Percentiles rank a stretch among this genome's conserved stretches.
These are phyloP conservation scores for Dermatemys mawii DNA, from an alignment of 2,113 vertebrate species.

Conservation along the genomic window DNA sequence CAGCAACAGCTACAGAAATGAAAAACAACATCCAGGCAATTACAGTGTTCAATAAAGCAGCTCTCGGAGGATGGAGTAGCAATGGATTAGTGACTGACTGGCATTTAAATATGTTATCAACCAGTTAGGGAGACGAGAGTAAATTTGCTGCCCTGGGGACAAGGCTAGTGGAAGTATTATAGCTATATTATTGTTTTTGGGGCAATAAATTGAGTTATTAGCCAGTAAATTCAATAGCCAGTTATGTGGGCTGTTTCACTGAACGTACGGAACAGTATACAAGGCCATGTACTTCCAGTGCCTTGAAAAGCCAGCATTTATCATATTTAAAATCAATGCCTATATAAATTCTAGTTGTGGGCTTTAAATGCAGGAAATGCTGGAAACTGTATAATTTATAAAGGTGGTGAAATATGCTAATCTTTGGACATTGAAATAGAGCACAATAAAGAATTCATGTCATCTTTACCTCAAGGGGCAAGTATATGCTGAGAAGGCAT, in stretches of 20 bases:
- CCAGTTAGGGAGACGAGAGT: slow-evolving; percentile 71
- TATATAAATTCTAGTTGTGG: background rate
- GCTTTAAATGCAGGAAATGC: slow-evolving; percentile 8
- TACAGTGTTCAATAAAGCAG: slow-evolving; percentile 82
- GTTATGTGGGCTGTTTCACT: slow-evolving; percentile 30
- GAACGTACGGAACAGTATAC: background rate
- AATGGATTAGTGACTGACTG: slow-evolving; percentile 80
- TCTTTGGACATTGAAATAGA: slow-evolving; percentile 47
- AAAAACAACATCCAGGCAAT: slow-evolving; percentile 84
- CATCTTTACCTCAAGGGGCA: slow-evolving; percentile 48
- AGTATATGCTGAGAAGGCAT: slow-evolving; percentile 17
- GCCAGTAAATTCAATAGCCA: slow-evolving; percentile 53
- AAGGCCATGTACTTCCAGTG: background rate
- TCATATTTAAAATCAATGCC: background rate
- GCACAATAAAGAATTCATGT: slow-evolving; percentile 58
- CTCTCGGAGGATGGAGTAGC: slow-evolving; percentile 76
- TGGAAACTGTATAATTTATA: slow-evolving; percentile 39
- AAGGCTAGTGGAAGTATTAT: slow-evolving; percentile 67
- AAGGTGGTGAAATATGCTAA: slow-evolving; percentile 25
- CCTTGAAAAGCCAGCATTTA: background rate
- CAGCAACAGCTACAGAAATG: slow-evolving; percentile 84
- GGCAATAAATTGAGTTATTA: slow-evolving; percentile 79
- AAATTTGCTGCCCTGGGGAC: slow-evolving; percentile 66
- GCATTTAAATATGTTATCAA: slow-evolving; percentile 84
- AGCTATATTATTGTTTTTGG: slow-evolving; percentile 71